Evolutionary conservation across 2,888 invertebrate genomes (phyloP).

Genomic region (Cabera pusaria): DNA sequence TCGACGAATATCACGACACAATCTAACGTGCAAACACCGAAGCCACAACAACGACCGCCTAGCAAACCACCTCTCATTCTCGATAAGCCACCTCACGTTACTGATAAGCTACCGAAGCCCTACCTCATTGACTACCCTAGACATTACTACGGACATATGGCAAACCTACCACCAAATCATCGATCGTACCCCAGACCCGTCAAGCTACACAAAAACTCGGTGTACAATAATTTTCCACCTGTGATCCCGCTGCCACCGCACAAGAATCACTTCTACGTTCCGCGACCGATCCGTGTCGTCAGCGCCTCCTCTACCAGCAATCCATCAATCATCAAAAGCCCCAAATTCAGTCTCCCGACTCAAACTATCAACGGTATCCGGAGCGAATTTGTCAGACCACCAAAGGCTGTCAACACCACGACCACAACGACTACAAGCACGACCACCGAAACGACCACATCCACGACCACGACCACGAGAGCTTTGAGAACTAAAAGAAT

Average conservation of each 20-base stretch:
- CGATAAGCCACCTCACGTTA: slow-evolving; percentile 47
- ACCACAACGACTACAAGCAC: slow-evolving; percentile 49
- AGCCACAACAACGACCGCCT: slow-evolving; percentile 55
- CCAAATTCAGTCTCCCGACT: slow-evolving; percentile 65
- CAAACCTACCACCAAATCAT: slow-evolving; percentile 47
- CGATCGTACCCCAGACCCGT: slow-evolving; percentile 53
- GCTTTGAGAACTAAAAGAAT: slow-evolving; percentile 71
- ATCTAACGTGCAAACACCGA: slow-evolving; percentile 44
- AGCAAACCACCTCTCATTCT: slow-evolving; percentile 64
- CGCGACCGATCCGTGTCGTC: slow-evolving; percentile 50
- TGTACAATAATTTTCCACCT: slow-evolving; percentile 64
- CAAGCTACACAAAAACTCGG: slow-evolving; percentile 46
- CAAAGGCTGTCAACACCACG: slow-evolving; percentile 46
- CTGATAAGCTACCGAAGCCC: too few species aligned
- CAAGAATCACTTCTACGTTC: slow-evolving; percentile 44
- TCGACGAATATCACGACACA: slow-evolving; percentile 28
- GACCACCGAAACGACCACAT: slow-evolving; percentile 57
- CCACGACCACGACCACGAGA: slow-evolving; percentile 60
- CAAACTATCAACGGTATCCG: slow-evolving; percentile 71
- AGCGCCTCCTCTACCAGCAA: slow-evolving; percentile 55
- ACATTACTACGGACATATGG: slow-evolving; percentile 48
- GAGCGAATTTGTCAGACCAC: slow-evolving; percentile 62
- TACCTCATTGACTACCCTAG: slow-evolving; percentile 48
- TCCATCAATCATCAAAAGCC: slow-evolving; percentile 50
- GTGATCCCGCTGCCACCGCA: slow-evolving; percentile 57